Evolutionary conservation across 2,888 invertebrate species (phyloP).

Genomic region (Drosophila mercatorum): DNA sequence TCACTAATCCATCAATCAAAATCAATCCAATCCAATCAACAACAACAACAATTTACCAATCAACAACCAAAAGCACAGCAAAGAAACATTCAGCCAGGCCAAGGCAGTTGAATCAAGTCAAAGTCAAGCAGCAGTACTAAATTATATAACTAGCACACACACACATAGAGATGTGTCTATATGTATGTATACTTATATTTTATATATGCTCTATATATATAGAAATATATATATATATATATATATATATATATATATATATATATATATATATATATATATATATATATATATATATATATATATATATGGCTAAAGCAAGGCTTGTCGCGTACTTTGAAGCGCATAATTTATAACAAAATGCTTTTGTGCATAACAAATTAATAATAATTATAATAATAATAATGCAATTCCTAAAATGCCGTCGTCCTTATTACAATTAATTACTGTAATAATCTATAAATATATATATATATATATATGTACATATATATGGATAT

Average conservation of each 20-base stretch:
- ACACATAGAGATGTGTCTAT: slow-evolving; percentile 3
- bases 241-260: slow-evolving; percentile 17
- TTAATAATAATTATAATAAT: slow-evolving; percentile 30
- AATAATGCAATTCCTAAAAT: slow-evolving; percentile 72
- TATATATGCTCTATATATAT: slow-evolving; percentile 15
- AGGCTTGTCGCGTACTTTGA: slow-evolving; percentile 44
- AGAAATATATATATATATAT: slow-evolving; percentile 16
- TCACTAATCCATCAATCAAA: slow-evolving; percentile 14
- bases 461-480: slow-evolving; percentile 30
- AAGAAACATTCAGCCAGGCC: slow-evolving; percentile 9
- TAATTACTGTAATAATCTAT: slow-evolving; percentile 58
- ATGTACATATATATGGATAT: slow-evolving; percentile 20
- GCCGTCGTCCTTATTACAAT: slow-evolving; percentile 78
- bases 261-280: slow-evolving; percentile 22
- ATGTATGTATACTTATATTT: slow-evolving; percentile 23
- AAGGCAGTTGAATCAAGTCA: slow-evolving; percentile 3
- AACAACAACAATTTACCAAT: slow-evolving; percentile 23
- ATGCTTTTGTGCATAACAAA: slow-evolving; percentile 67
- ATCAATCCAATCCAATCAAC: slow-evolving; percentile 14
- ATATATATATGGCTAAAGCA: slow-evolving; percentile 25
- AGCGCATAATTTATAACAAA: slow-evolving; percentile 55
- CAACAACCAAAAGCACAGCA: slow-evolving; percentile 37
- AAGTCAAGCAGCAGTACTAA: slow-evolving; percentile 4
- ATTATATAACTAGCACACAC: slow-evolving; percentile 9
- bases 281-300: slow-evolving; percentile 12